Evolutionary conservation across 2,113 vertebrate genomes (phyloP).

Genomic region (Megalops atlanticus): DNA sequence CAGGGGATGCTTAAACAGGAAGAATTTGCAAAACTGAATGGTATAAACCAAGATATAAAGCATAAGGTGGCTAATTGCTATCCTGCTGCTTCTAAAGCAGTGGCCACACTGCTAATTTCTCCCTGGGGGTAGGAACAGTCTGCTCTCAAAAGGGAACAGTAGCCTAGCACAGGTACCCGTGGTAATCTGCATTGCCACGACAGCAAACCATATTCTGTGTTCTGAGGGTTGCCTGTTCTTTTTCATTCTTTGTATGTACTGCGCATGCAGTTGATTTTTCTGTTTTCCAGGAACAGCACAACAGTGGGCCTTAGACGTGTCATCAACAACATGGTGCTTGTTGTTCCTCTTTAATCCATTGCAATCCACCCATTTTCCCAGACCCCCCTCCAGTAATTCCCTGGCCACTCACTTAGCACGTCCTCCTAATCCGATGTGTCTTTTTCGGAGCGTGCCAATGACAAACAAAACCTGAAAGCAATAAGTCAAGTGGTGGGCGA

Average conservation of each 20-base stretch:
- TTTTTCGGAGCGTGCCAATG: conserved; percentile 13
- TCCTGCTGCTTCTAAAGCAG: not conserved
- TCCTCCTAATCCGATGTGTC: conserved; percentile 21
- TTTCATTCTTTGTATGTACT: not conserved
- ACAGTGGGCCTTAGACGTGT: not conserved
- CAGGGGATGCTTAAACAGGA: not conserved
- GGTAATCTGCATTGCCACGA: not conserved
- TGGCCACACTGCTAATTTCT: not conserved
- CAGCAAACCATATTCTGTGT: not conserved
- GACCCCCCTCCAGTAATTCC: conserved; percentile 6
- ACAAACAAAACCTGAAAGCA: conserved; percentile 25
- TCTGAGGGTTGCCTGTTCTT: not conserved
- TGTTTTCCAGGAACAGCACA: conserved; percentile 1
- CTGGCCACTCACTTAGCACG: not conserved
- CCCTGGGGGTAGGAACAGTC: not conserved
- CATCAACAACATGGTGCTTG: not conserved
- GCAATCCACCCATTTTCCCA: not conserved
- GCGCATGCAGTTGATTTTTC: not conserved
- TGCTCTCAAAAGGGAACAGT: not conserved
- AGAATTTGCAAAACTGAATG: not conserved
- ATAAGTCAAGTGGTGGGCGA: conserved; percentile 1
- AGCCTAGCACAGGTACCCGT: not conserved
- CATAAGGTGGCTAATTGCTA: not conserved
- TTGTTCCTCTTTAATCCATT: not conserved
- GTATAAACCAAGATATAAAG: not conserved